phyloP scores from a whole-genome alignment of 2,888 invertebrate species.

The Tinea semifulvella region DNA sequence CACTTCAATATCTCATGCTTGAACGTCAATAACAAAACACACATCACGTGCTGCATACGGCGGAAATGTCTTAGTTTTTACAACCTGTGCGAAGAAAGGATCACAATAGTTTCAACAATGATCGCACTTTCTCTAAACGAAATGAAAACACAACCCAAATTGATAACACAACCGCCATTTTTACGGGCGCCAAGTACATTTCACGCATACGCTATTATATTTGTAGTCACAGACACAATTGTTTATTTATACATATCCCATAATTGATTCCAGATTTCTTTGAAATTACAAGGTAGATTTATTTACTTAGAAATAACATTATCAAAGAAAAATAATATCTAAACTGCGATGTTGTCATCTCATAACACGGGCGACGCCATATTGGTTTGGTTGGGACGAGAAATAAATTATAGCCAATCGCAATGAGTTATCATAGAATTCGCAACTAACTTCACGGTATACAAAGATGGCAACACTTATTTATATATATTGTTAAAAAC shows the following conservation, averaged over 20 bases:
- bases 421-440: no score
- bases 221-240: slow-evolving; percentile 16
- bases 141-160: slow-evolving; percentile 39
- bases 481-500: no score
- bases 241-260: slow-evolving; percentile 6
- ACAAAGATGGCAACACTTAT: no score
- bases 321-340: slow-evolving; percentile 53
- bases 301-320: slow-evolving; percentile 36
- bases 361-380: slow-evolving; percentile 65
- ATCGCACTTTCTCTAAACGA: slow-evolving; percentile 41
- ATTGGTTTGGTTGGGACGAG: no score
- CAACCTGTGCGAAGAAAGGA: slow-evolving; percentile 13
- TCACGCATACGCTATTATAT: slow-evolving; percentile 31
- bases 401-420: no score
- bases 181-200: slow-evolving; percentile 56
- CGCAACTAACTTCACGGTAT: no score
- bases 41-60: slow-evolving; percentile 32
- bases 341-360: slow-evolving; percentile 68
- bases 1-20: slow-evolving; percentile 24
- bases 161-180: slow-evolving; percentile 59
- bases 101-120: slow-evolving; percentile 33
- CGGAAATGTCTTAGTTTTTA: not conserved
- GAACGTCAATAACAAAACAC: slow-evolving; percentile 15
- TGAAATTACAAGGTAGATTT: slow-evolving; percentile 50
- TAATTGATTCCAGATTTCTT: slow-evolving; percentile 28